Percentiles rank a stretch among this genome's conserved stretches.
Conservation (phyloP, 1,140 invertebrate species). For the Cyphomyrmex costatus region DNA sequence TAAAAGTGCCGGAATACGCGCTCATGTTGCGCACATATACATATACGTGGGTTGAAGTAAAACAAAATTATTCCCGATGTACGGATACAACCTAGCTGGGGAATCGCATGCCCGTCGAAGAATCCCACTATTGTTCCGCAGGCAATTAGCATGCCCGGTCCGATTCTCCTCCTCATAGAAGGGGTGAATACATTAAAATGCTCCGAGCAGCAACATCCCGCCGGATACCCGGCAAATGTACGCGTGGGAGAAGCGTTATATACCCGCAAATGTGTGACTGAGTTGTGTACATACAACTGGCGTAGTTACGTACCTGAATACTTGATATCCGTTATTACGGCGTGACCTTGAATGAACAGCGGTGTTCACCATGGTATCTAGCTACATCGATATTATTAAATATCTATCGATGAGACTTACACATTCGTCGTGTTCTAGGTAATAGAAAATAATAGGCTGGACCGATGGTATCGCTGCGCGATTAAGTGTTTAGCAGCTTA, state of each 20-base stretch:
- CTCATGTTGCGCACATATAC: slow-evolving; percentile 7
- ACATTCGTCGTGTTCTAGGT: too few species aligned
- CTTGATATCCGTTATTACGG: slow-evolving; percentile 26
- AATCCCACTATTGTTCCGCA: slow-evolving; percentile 78
- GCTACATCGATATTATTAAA: background rate
- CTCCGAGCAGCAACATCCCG: slow-evolving; percentile 59
- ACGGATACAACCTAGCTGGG: slow-evolving; percentile 61
- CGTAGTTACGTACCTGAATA: slow-evolving; percentile 24
- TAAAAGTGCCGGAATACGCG: background rate
- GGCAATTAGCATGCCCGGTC: slow-evolving; percentile 78
- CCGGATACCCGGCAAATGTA: slow-evolving; percentile 69
- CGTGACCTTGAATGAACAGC: slow-evolving; percentile 29
- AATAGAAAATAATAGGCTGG: background rate
- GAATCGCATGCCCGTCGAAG: slow-evolving; percentile 71
- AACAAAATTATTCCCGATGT: slow-evolving; percentile 71
- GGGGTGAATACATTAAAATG: slow-evolving; percentile 78
- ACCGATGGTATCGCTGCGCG: background rate
- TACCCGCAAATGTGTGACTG: background rate
- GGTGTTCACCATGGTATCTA: background rate
- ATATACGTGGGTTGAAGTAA: slow-evolving; percentile 47
- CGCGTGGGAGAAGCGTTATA: slow-evolving; percentile 66
- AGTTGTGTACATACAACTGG: background rate
- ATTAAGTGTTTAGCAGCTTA: background rate
- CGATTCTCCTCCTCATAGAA: slow-evolving; percentile 70
- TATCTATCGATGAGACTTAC: background rate